These are phyloP conservation scores for Craniophora ligustri DNA, from an alignment of 2,888 invertebrate species.

Conservation along the genomic window DNA sequence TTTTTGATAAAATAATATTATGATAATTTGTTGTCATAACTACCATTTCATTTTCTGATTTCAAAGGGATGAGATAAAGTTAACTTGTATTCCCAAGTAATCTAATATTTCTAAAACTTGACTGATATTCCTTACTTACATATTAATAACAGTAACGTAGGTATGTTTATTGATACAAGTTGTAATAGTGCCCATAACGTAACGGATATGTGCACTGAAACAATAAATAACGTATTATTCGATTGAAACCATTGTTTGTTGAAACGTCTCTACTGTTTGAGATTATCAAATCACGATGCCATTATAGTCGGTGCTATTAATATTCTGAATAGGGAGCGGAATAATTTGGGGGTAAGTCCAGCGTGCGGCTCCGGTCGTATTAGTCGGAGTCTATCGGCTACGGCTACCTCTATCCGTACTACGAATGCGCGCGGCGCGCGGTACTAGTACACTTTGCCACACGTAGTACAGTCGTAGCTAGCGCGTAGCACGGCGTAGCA, in stretches of 20 bases:
- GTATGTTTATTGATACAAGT: not conserved
- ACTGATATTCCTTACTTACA: no score
- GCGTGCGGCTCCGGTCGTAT: conserved; percentile 32
- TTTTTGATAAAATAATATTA: conserved; percentile 33
- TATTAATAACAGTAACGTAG: not conserved
- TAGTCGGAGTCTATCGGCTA: conserved; percentile 30
- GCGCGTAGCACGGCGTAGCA: conserved; percentile 46
- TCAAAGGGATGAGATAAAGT: not conserved
- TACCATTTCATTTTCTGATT: not conserved
- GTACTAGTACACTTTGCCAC: conserved; percentile 14
- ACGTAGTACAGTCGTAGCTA: conserved; percentile 28
- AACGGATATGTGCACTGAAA: conserved; percentile 20
- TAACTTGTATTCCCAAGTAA: not conserved
- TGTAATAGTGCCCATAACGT: conserved; percentile 1
- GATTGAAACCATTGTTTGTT: conserved; percentile 56
- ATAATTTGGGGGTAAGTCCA: conserved; percentile 71
- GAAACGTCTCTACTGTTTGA: conserved; percentile 56
- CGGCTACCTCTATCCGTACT: conserved; percentile 21
- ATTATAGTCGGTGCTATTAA: conserved; percentile 67
- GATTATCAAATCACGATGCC: conserved; percentile 68
- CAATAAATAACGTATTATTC: conserved; percentile 25
- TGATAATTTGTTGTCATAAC: conserved; percentile 5
- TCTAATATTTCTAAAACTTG: no score
- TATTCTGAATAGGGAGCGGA: conserved; percentile 69
- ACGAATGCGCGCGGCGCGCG: conserved; percentile 9